Conservation (phyloP, 2,113 vertebrate genomes). For the Istiophorus platypterus region DNA sequence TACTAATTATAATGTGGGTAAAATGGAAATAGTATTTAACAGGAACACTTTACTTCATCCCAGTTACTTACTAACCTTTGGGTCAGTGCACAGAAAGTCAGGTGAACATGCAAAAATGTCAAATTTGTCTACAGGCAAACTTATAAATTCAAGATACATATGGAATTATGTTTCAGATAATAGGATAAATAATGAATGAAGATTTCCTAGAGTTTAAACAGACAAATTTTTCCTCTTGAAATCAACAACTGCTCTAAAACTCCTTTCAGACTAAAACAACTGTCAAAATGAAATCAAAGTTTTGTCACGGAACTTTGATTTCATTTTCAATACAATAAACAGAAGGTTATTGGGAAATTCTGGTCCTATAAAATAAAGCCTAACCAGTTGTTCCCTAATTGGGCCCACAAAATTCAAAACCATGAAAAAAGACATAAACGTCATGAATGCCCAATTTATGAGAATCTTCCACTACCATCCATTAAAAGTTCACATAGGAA, state of each 20-base stretch:
- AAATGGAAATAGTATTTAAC: neutral
- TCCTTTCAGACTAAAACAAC: neutral
- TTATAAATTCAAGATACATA: neutral
- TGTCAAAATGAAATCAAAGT: no score
- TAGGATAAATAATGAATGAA: neutral
- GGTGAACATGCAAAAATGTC: neutral
- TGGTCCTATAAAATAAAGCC: neutral
- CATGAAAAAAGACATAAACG: neutral
- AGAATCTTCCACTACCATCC: constrained; percentile 20
- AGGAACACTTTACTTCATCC: neutral
- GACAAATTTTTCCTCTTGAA: neutral
- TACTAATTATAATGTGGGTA: neutral
- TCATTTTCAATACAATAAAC: neutral
- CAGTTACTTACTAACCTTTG: neutral
- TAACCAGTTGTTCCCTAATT: constrained; percentile 4
- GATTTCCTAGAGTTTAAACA: neutral
- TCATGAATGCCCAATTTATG: constrained; percentile 46
- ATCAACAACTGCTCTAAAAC: neutral
- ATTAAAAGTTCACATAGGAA: constrained; percentile 65
- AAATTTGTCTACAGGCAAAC: neutral
- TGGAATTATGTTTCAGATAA: no score
- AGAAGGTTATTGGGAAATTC: neutral
- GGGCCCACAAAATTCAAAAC: neutral
- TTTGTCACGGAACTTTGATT: neutral
- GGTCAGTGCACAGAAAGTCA: neutral